Conservation (phyloP, 1,140 invertebrate genomes). For the Pygmarrhopalites habei region DNA sequence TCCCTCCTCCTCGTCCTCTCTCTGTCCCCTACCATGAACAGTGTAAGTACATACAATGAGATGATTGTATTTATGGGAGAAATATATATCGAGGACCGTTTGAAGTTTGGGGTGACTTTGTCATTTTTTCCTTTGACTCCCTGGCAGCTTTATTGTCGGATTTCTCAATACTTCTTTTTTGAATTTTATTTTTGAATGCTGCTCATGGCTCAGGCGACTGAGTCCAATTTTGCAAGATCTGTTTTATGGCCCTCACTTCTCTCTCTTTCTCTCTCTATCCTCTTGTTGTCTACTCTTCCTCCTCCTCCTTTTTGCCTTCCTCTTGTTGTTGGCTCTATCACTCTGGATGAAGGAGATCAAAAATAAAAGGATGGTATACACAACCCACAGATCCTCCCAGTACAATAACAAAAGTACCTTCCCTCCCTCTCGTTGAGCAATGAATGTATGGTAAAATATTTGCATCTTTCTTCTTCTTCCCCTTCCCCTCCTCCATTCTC, state of each 20-base stretch:
- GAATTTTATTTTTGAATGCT: constrained; percentile 13
- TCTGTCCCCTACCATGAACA: no score
- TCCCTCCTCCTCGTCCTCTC: constrained; percentile 2
- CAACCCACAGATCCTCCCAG: not conserved
- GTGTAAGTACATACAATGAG: not conserved
- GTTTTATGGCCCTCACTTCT: constrained; percentile 2
- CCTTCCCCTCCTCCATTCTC: no score
- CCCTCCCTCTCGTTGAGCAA: not conserved
- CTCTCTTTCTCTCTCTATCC: no score
- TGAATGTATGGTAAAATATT: not conserved
- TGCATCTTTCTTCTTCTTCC: no score
- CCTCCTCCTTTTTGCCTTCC: not conserved
- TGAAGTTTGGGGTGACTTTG: constrained; percentile 12
- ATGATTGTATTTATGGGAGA: constrained; percentile 4
- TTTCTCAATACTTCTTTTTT: constrained; percentile 10
- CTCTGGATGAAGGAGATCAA: not conserved
- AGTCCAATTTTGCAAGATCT: constrained; percentile 12
- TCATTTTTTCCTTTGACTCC: constrained; percentile 13
- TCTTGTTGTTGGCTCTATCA: no score
- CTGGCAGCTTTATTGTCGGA: constrained; percentile 11
- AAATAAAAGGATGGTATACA: constrained; percentile 1
- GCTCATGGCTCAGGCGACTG: constrained; percentile 11
- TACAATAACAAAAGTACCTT: not conserved
- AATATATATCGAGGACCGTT: constrained; percentile 7
- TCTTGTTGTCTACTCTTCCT: constrained; percentile 6